Conservation (phyloP, 2,113 vertebrate genomes). For the Podocnemis expansa region DNA sequence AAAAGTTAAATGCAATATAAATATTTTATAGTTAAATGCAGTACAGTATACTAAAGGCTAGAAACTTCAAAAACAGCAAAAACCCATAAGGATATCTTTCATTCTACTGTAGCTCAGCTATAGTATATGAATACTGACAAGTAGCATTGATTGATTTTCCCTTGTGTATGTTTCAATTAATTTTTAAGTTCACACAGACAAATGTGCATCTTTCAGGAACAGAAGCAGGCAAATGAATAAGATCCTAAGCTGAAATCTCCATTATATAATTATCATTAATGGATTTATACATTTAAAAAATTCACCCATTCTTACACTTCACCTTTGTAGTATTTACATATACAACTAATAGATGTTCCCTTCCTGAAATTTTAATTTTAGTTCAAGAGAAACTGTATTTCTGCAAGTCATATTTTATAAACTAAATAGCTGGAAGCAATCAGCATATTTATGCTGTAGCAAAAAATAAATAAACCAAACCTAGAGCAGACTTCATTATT, state of each 20-base stretch:
- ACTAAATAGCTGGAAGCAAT: constrained; percentile 35
- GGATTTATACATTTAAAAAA: not conserved
- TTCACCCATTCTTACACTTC: not conserved
- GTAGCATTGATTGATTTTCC: constrained; percentile 64
- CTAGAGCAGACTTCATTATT: constrained; percentile 6
- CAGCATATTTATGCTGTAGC: not conserved
- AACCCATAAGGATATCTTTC: constrained; percentile 11
- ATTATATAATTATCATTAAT: constrained; percentile 4
- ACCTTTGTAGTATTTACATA: constrained; percentile 3
- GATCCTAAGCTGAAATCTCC: not conserved
- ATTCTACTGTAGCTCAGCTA: constrained; percentile 26
- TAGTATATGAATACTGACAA: constrained; percentile 48
- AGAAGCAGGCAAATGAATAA: constrained; percentile 45
- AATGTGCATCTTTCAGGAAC: constrained; percentile 51
- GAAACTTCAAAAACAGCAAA: constrained; percentile 24
- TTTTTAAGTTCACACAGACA: constrained; percentile 56
- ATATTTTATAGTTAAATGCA: constrained; percentile 25
- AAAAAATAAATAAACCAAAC: constrained; percentile 41
- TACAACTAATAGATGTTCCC: not conserved
- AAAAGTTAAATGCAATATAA: constrained; percentile 15
- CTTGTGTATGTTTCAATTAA: constrained; percentile 49
- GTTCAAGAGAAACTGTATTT: constrained; percentile 18
- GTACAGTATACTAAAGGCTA: constrained; percentile 12
- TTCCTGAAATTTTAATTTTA: constrained; percentile 44
- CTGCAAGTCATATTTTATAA: constrained; percentile 11